A percentile compares a stretch with the other conserved stretches of the same genome.
Evolutionary conservation across 92 coral and sea anemone species (phyloP).

Genomic region (Isaurus tuberculatus): DNA sequence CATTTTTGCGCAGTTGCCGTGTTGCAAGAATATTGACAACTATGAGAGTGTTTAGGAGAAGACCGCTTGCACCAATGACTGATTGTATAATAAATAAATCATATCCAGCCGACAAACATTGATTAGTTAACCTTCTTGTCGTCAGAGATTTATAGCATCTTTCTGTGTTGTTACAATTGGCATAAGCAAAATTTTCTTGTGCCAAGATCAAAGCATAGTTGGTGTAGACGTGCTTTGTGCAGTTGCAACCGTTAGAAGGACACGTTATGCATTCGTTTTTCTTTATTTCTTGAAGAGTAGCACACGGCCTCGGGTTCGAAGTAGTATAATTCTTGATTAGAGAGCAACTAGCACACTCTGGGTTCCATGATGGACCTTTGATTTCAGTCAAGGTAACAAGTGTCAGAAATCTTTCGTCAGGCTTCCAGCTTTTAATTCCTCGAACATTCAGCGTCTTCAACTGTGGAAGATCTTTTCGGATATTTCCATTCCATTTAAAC

Average conservation of each 20-base stretch:
- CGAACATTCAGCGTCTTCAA: conserved; percentile 15
- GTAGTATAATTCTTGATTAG: neutral
- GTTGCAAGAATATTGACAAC: conserved; percentile 12
- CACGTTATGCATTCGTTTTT: neutral
- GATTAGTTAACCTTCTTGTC: neutral
- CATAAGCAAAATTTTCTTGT: conserved; percentile 20
- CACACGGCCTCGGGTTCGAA: neutral
- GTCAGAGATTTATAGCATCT: conserved; percentile 26
- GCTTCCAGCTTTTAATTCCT: conserved; percentile 38
- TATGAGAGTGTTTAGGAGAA: neutral
- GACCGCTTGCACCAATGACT: conserved; percentile 24
- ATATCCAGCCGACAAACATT: conserved; percentile 4
- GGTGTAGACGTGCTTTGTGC: conserved; percentile 22
- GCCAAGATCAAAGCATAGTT: conserved; percentile 20
- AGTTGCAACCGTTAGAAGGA: neutral
- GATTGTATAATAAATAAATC: conserved; percentile 1
- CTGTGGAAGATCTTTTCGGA: conserved; percentile 20
- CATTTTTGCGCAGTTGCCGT: conserved; percentile 18
- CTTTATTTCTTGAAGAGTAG: neutral
- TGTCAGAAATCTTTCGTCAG: conserved; percentile 2
- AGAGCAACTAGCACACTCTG: conserved; percentile 7
- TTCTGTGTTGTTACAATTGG: conserved; percentile 35
- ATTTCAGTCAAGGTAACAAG: conserved; percentile 16
- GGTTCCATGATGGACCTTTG: conserved; percentile 38
- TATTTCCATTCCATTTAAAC: conserved; percentile 34